Conservation (phyloP, 1,140 invertebrate species). For the Daktulosphaira vitifoliae region DNA sequence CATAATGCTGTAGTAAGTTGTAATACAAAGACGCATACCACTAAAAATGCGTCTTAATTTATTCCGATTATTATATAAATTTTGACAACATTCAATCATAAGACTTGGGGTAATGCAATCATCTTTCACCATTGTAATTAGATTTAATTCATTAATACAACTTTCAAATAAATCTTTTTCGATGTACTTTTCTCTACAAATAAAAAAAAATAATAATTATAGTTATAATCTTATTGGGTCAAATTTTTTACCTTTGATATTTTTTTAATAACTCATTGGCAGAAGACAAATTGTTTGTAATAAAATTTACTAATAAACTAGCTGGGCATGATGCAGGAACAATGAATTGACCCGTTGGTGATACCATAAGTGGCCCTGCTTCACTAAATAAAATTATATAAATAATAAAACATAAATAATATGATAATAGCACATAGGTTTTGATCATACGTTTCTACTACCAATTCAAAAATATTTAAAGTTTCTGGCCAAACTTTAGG, state of each 20-base stretch:
- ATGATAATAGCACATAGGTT: constrained; percentile 20
- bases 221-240: not conserved
- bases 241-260: constrained; percentile 60
- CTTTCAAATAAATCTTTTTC: constrained; percentile 60
- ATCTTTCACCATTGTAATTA: constrained; percentile 70
- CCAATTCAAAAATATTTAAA: constrained; percentile 67
- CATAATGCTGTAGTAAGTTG: constrained; percentile 84
- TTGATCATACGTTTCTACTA: constrained; percentile 74
- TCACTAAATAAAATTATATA: constrained; percentile 51
- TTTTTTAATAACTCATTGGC: constrained; percentile 58
- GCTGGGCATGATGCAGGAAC: constrained; percentile 82
- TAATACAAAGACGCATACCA: constrained; percentile 63
- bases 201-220: constrained; percentile 38
- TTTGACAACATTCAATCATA: constrained; percentile 75
- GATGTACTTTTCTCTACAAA: constrained; percentile 63
- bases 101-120: constrained; percentile 79
- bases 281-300: constrained; percentile 64
- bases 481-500: constrained; percentile 61
- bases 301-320: constrained; percentile 72
- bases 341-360: constrained; percentile 84
- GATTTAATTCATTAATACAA: constrained; percentile 56
- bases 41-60: constrained; percentile 43
- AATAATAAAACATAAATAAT: constrained; percentile 15
- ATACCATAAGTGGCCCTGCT: constrained; percentile 84
- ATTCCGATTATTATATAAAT: constrained; percentile 53